A percentile compares a stretch with the other conserved stretches of the same genome.
These are phyloP conservation scores for Crioceris asparagi DNA, from an alignment of 2,888 invertebrate species.

Conservation along the genomic window DNA sequence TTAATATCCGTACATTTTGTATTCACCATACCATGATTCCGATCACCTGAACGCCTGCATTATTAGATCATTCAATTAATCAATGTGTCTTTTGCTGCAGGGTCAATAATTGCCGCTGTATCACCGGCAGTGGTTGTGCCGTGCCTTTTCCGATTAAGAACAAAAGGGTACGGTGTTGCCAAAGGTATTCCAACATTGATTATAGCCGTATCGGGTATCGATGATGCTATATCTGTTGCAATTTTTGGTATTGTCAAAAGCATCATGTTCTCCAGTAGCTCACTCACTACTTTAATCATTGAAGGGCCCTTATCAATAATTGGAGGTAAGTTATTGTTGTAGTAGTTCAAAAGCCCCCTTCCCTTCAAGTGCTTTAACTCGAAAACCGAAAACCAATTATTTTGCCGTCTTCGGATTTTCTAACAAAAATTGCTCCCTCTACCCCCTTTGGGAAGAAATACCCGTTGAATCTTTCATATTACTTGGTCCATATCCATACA, in stretches of 20 bases:
- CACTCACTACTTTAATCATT: constrained; percentile 56
- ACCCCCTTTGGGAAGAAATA: not conserved
- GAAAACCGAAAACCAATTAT: too few relatives aligned
- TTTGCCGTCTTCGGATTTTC: too few relatives aligned
- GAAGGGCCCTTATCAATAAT: constrained; percentile 74
- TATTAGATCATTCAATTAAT: too few relatives aligned
- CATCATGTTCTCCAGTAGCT: constrained; percentile 72
- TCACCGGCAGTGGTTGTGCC: constrained; percentile 96
- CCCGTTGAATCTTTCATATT: not conserved
- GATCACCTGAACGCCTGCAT: too few relatives aligned
- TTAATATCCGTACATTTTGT: too few relatives aligned
- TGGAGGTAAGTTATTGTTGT: constrained; percentile 39
- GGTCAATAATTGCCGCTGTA: constrained; percentile 81
- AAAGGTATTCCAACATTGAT: constrained; percentile 95
- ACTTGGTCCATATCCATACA: too few relatives aligned
- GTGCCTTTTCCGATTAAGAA: constrained; percentile 74
- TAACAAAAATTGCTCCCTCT: too few relatives aligned
- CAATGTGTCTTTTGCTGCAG: constrained; percentile 10
- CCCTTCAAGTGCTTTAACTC: not conserved
- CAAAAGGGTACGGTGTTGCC: constrained; percentile 81
- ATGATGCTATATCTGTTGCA: constrained; percentile 92
- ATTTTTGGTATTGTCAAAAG: constrained; percentile 83
- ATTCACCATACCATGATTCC: too few relatives aligned
- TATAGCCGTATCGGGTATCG: constrained; percentile 88
- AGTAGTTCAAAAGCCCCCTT: too few relatives aligned